Conservation (phyloP, 2,888 invertebrate species). For the Danaus chrysippus region DNA sequence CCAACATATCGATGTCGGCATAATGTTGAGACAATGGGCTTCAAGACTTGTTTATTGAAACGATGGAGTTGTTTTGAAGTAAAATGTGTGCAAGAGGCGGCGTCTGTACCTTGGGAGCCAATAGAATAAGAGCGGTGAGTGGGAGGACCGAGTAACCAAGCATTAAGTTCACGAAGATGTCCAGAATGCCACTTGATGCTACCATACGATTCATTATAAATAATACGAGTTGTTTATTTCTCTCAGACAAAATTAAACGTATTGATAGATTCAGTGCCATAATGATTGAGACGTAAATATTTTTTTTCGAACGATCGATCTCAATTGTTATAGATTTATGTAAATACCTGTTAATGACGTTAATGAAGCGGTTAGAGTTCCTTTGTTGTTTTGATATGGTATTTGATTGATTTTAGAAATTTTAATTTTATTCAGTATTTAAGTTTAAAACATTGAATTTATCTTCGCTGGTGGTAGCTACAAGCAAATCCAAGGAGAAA, state of each 20-base stretch:
- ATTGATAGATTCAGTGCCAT: constrained; percentile 20
- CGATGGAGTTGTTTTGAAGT: constrained; percentile 74
- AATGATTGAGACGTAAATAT: constrained; percentile 45
- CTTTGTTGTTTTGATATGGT: not conserved
- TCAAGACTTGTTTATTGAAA: constrained; percentile 75
- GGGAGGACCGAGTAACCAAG: constrained; percentile 73
- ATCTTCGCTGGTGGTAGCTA: not conserved
- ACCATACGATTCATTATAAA: constrained; percentile 44
- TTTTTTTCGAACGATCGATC: constrained; percentile 26
- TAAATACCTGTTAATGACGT: constrained; percentile 3
- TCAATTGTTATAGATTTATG: constrained; percentile 11
- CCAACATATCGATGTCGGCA: constrained; percentile 58
- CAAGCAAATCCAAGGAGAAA: no score
- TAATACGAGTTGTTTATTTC: constrained; percentile 37
- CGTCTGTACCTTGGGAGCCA: constrained; percentile 60
- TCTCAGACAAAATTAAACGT: constrained; percentile 38
- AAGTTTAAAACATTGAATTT: not conserved
- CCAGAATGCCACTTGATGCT: constrained; percentile 54
- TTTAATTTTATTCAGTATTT: not conserved
- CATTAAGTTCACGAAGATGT: constrained; percentile 54
- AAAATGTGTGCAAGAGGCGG: constrained; percentile 73
- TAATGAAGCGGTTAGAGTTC: constrained; percentile 1
- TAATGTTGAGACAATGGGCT: constrained; percentile 72
- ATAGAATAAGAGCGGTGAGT: constrained; percentile 61
- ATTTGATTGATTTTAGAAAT: not conserved